Percentiles rank a stretch among this genome's conserved stretches.
Conservation (phyloP, 2,888 invertebrate genomes). For the Margaritifera margaritifera region DNA sequence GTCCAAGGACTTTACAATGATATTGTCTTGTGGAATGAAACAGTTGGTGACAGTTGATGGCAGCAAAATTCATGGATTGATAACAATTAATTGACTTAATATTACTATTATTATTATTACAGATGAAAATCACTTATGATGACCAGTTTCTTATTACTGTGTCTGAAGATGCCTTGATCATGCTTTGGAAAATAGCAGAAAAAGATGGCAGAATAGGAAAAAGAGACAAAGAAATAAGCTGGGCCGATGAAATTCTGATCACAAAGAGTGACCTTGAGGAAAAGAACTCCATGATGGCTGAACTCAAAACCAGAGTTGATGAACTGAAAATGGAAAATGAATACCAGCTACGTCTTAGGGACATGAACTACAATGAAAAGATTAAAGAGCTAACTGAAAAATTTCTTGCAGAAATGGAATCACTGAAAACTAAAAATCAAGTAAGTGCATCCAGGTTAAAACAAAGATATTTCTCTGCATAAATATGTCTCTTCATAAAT, state of each 20-base stretch:
- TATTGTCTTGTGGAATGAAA: no score
- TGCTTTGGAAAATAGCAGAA: conserved; percentile 87
- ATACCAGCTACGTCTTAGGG: conserved; percentile 84
- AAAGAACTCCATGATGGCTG: conserved; percentile 79
- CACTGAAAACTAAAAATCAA: conserved; percentile 78
- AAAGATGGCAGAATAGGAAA: conserved; percentile 74
- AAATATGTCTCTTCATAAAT: no score
- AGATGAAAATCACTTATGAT: conserved; percentile 83
- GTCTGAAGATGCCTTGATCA: conserved; percentile 84
- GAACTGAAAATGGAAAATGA: conserved; percentile 90
- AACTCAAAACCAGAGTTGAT: conserved; percentile 82
- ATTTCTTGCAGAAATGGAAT: conserved; percentile 87
- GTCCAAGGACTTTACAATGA: no score
- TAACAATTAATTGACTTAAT: background rate
- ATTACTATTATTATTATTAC: conserved; percentile 19
- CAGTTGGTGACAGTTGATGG: no score
- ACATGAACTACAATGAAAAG: conserved; percentile 84
- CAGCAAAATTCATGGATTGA: no score
- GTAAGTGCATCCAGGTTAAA: conserved; percentile 24
- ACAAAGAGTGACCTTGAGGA: conserved; percentile 83
- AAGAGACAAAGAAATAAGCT: conserved; percentile 83
- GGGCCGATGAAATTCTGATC: conserved; percentile 87
- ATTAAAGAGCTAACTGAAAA: conserved; percentile 86
- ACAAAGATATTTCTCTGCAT: background rate
- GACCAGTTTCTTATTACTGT: conserved; percentile 82